Evolutionary conservation across 1,140 invertebrate species (phyloP).

Genomic region (Ceratina australensis): DNA sequence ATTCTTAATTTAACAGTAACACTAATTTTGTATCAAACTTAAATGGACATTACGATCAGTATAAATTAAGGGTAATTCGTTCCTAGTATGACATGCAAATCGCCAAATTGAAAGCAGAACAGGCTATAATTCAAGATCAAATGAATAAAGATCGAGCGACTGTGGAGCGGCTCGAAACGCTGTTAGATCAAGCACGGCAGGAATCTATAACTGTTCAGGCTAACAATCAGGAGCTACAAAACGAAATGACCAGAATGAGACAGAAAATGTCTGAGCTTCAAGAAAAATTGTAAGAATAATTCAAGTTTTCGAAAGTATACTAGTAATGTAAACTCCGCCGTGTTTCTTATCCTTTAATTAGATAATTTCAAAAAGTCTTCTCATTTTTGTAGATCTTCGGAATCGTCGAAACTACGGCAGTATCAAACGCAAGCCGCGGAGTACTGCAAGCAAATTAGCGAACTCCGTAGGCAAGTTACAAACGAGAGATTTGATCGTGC

Average conservation of each 20-base stretch:
- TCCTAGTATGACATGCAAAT: conserved; percentile 75
- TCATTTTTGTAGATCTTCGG: conserved; percentile 69
- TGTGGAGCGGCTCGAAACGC: conserved; percentile 77
- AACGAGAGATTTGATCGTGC: conserved; percentile 80
- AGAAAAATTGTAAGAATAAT: conserved; percentile 79
- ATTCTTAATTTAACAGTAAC: neutral
- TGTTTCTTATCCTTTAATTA: no score
- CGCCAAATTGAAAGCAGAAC: conserved; percentile 70
- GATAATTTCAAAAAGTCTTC: conserved; percentile 17
- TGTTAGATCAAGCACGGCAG: conserved; percentile 78
- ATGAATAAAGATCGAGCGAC: conserved; percentile 77
- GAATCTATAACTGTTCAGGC: conserved; percentile 79
- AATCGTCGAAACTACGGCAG: conserved; percentile 79
- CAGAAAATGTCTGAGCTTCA: conserved; percentile 77
- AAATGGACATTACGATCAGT: neutral
- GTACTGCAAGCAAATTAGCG: conserved; percentile 79
- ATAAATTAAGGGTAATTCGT: neutral
- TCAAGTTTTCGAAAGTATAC: neutral
- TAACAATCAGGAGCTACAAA: conserved; percentile 79
- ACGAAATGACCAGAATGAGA: conserved; percentile 77
- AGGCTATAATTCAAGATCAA: conserved; percentile 75
- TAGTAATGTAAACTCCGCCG: neutral
- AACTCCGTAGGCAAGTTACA: conserved; percentile 80
- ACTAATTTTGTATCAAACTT: no score
- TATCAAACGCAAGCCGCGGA: conserved; percentile 81